These are phyloP conservation scores for Engystomops pustulosus DNA, from an alignment of 2,113 vertebrate genomes.

Conservation along the genomic window DNA sequence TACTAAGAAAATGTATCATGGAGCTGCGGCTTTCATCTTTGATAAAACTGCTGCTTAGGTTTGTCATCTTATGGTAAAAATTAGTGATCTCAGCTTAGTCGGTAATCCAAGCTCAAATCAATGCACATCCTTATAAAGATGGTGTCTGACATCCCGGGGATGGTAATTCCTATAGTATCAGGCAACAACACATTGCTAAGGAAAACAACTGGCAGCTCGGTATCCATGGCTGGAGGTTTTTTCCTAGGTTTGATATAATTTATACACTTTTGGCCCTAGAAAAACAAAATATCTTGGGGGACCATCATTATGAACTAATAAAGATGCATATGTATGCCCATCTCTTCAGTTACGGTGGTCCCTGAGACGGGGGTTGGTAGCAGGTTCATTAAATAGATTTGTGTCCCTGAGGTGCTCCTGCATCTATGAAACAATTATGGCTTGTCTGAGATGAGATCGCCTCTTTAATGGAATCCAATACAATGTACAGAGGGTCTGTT, in stretches of 20 bases:
- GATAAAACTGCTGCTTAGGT: conserved; percentile 31
- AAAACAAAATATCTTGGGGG: no score
- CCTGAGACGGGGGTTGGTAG: no score
- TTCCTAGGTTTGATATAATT: neutral
- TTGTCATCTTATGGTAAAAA: conserved; percentile 32
- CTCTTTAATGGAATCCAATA: no score
- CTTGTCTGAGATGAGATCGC: no score
- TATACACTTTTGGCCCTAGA: neutral
- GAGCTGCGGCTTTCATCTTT: conserved; percentile 15
- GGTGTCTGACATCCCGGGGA: neutral
- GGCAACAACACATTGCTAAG: neutral
- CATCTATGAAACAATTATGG: no score
- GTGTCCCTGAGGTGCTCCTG: no score
- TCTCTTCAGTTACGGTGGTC: neutral
- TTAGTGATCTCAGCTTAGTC: conserved; percentile 10
- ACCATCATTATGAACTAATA: no score
- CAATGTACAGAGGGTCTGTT: no score
- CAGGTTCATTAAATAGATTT: no score
- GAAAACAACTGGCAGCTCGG: neutral
- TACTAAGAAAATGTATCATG: conserved; percentile 38
- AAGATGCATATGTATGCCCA: neutral
- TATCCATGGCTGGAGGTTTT: neutral
- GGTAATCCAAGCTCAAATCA: conserved; percentile 36
- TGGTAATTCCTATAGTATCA: conserved; percentile 4
- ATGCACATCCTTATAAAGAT: conserved; percentile 7